Conservation (phyloP, 1,140 invertebrate species). For the Leptonema lineaticorne region DNA sequence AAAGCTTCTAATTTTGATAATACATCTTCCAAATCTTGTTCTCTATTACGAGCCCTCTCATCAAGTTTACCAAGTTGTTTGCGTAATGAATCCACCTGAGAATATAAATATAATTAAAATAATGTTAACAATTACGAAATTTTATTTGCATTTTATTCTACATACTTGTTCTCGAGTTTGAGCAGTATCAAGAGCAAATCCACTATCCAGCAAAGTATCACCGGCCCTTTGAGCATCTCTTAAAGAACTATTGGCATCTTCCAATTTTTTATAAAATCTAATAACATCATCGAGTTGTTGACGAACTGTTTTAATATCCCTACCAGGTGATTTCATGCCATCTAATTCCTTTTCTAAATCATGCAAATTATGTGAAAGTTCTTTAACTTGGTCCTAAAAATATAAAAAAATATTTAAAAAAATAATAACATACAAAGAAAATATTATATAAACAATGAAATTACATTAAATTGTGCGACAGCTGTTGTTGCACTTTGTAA, state of each 20-base stretch:
- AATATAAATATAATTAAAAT: constrained; percentile 57
- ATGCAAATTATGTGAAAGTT: constrained; percentile 71
- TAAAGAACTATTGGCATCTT: constrained; percentile 67
- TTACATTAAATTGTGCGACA: constrained; percentile 76
- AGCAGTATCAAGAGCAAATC: constrained; percentile 79
- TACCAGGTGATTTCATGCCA: constrained; percentile 77
- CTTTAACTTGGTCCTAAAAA: constrained; percentile 74
- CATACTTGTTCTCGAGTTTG: constrained; percentile 74
- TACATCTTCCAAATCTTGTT: constrained; percentile 73
- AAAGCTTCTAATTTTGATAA: constrained; percentile 80
- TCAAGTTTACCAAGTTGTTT: constrained; percentile 78
- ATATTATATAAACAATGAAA: not conserved
- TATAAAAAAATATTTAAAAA: constrained; percentile 27
- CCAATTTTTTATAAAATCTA: constrained; percentile 68
- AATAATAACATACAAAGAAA: not conserved
- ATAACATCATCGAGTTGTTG: constrained; percentile 81
- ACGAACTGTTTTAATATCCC: constrained; percentile 83
- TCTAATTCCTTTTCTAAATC: constrained; percentile 84
- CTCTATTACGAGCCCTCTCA: constrained; percentile 71
- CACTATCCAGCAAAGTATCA: constrained; percentile 76
- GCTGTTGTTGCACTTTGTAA: constrained; percentile 86
- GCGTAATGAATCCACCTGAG: constrained; percentile 74
- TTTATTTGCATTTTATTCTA: constrained; percentile 41
- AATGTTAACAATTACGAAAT: constrained; percentile 23
- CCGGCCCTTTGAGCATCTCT: constrained; percentile 69